Conservation (phyloP, 1,140 invertebrate genomes). For the Drosophila neocordata region DNA sequence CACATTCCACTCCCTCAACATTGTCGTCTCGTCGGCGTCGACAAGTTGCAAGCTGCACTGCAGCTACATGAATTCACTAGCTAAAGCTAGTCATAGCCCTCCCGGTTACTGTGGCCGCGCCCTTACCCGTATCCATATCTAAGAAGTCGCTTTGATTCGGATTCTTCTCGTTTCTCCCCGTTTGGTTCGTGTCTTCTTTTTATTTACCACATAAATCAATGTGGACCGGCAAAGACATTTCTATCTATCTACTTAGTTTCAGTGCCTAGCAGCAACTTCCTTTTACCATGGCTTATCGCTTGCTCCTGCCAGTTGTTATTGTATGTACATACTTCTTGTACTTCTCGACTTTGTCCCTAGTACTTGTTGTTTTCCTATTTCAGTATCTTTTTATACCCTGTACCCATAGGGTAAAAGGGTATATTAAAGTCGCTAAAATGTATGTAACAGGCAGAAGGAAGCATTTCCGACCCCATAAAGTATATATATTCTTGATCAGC, state of each 20-base stretch:
- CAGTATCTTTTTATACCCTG: no score
- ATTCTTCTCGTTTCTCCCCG: slow-evolving; percentile 53
- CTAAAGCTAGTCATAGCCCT: slow-evolving; percentile 2
- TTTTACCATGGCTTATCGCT: slow-evolving; percentile 37
- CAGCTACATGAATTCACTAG: slow-evolving; percentile 21
- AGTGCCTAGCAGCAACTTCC: slow-evolving; percentile 60
- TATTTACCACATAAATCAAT: slow-evolving; percentile 81
- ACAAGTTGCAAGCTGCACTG: slow-evolving; percentile 29
- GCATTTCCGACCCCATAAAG: no score
- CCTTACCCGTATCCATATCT: slow-evolving; percentile 42
- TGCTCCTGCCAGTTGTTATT: slow-evolving; percentile 41
- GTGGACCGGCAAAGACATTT: slow-evolving; percentile 63
- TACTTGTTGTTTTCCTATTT: slow-evolving; percentile 42
- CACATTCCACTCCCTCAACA: not conserved
- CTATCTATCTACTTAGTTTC: slow-evolving; percentile 78
- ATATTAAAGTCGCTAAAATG: no score
- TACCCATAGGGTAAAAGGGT: no score
- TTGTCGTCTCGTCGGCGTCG: not conserved
- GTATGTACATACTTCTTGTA: slow-evolving; percentile 39
- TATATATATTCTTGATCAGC: no score
- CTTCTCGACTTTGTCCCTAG: slow-evolving; percentile 3
- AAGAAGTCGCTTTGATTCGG: slow-evolving; percentile 59
- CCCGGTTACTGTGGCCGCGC: not conserved
- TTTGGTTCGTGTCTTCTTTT: slow-evolving; percentile 54
- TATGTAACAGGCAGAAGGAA: no score